Evolutionary conservation across 1,140 invertebrate genomes (phyloP), one percentile per base, ranked within the genome.

Genomic region (Venustaconcha ellipsiformis): DNA sequence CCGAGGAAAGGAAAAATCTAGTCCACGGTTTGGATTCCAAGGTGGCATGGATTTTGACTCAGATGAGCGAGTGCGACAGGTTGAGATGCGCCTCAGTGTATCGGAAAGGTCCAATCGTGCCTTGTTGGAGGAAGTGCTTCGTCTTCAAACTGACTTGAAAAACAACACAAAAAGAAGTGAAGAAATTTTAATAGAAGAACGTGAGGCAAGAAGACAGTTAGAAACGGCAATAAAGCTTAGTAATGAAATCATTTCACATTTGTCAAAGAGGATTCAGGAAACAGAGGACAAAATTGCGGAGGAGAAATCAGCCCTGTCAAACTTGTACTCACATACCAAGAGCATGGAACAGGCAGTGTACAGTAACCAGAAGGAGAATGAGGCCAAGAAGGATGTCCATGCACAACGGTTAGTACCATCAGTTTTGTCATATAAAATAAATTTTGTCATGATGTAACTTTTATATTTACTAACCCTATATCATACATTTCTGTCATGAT

Each of bases 41-140:
- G 70, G 66, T 30, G 73, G 65, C n/a, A 64, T 65, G 57, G 79
- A 80, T 55, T 18, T 68, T 14, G 87, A 87, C 48, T 74, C 82
- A 14, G 82, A 88, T 23, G 88, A 89, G 56, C 78, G 81, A 48
- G 56, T 88, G 23, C 79, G 82, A 2, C 81, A 87, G 58, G 67
- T 90, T 56, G 89, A 90, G 78, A 86, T 83, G 55, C 79, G 88
- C 14, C 76, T 90, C 8, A 79, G 78, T 26, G 84, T 89, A 8
- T 84, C 89, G 5, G 89, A 90, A 75, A 88, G 87, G 70, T 89
- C 88, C 17, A 89, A 90, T 76, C 67, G 89, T 60, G 85, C 88
- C 20, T 78, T 90, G 13, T 76, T 90, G n/a, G 88, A 89, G 73
- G 89, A 90, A 78, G 88, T 90, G 30, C 80, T 90, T 11, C 82